These are phyloP conservation scores for Pelosia muscerda DNA, from an alignment of 2,888 invertebrate genomes.

Conservation along the genomic window DNA sequence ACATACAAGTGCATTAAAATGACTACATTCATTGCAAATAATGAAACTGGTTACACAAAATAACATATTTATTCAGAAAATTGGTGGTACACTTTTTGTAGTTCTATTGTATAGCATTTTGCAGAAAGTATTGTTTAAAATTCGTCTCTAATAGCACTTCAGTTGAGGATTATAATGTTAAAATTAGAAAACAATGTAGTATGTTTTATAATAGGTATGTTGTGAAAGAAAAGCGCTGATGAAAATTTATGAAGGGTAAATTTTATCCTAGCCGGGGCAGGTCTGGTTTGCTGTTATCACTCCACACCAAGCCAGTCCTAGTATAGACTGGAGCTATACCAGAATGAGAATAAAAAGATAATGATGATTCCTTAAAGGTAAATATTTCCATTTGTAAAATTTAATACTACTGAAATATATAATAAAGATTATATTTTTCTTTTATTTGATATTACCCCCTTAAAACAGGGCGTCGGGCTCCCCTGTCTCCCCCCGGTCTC, in stretches of 20 bases:
- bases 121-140: conserved; percentile 20
- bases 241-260: neutral
- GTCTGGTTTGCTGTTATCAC: neutral
- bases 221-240: neutral
- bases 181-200: neutral
- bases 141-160: neutral
- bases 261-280: neutral
- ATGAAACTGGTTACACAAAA: conserved; percentile 3
- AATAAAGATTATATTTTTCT: conserved; percentile 5
- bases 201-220: neutral
- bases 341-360: neutral
- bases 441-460: neutral
- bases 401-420: conserved; percentile 36
- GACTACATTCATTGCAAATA: neutral
- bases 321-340: neutral
- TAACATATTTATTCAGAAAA: conserved; percentile 32
- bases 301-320: neutral
- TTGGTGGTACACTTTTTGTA: conserved; percentile 21
- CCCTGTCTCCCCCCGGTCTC: too few species aligned
- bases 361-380: conserved; percentile 1
- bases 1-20: neutral
- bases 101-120: conserved; percentile 8
- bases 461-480: neutral
- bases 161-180: neutral
- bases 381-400: conserved; percentile 39